These are phyloP conservation scores for Perca schrenkii DNA, from an alignment of 2,113 vertebrate species.

Conservation along the genomic window DNA sequence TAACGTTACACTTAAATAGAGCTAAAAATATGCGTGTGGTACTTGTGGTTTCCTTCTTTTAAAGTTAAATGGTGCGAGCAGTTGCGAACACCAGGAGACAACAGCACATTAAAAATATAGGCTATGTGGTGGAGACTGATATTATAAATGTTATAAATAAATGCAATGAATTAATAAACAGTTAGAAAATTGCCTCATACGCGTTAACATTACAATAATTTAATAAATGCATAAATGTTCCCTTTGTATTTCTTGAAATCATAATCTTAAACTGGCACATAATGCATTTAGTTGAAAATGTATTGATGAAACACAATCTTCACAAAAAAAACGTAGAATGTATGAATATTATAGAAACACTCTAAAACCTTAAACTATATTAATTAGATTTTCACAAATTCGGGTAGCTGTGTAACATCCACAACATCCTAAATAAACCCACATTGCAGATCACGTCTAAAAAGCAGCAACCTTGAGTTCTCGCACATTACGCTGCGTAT, in stretches of 20 bases:
- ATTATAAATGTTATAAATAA: not conserved
- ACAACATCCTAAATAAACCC: slow-evolving; percentile 1
- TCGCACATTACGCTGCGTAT: slow-evolving; percentile 24
- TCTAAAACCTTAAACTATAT: not conserved
- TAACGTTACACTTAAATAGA: slow-evolving; percentile 55
- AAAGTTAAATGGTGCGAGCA: slow-evolving; percentile 27
- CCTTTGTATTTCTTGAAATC: not conserved
- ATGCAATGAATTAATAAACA: not conserved
- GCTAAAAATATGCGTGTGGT: slow-evolving; percentile 41
- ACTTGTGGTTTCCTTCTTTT: slow-evolving; percentile 56
- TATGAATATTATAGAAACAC: not conserved
- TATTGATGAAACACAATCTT: not conserved
- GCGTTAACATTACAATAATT: not conserved
- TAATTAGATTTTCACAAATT: not conserved
- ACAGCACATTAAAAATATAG: not conserved
- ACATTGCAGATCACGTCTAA: slow-evolving; percentile 10
- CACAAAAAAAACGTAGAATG: not conserved
- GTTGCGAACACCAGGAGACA: not conserved
- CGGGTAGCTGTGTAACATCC: not conserved
- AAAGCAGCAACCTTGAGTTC: slow-evolving; percentile 58
- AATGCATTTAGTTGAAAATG: not conserved
- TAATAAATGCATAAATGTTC: not conserved
- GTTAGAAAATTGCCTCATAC: not conserved
- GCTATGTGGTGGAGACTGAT: not conserved
- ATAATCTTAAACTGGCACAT: not conserved